phyloP scores from a whole-genome alignment of 2,797 vertebrate genomes.

The Paramormyrops hopkinsi region DNA sequence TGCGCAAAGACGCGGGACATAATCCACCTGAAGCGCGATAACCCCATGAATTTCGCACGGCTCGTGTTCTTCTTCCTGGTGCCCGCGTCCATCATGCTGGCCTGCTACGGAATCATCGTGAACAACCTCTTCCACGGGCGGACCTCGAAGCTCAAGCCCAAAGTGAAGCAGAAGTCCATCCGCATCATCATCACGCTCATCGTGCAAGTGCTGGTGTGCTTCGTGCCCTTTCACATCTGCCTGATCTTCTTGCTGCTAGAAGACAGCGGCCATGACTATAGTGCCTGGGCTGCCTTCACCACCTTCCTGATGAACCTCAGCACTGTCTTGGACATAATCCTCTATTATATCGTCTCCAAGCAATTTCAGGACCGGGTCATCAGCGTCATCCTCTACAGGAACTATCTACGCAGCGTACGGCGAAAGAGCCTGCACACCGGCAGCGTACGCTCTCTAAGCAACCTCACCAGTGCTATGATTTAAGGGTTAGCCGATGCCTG shows the following conservation, averaged over 20 bases:
- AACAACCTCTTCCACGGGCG: constrained; percentile 78
- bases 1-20: constrained; percentile 87
- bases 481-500: constrained; percentile 42
- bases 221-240: constrained; percentile 86
- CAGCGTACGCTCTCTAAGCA: constrained; percentile 83
- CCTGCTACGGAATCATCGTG: constrained; percentile 82
- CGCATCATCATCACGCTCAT: constrained; percentile 86
- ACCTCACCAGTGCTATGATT: constrained; percentile 83
- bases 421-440: constrained; percentile 79
- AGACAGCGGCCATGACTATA: constrained; percentile 47
- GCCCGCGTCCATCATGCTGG: constrained; percentile 84
- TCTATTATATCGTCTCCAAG: constrained; percentile 96
- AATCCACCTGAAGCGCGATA: constrained; percentile 70
- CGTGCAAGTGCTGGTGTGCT: constrained; percentile 83
- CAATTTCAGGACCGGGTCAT: constrained; percentile 96
- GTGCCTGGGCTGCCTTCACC: constrained; percentile 78
- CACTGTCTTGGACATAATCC: constrained; percentile 84
- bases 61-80: constrained; percentile 85
- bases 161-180: constrained; percentile 91
- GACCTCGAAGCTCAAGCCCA: constrained; percentile 89
- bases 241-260: constrained; percentile 70
- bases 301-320: constrained; percentile 94
- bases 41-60: constrained; percentile 72
- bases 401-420: constrained; percentile 86
- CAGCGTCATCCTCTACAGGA: constrained; percentile 90